phyloP scores from a whole-genome alignment of 1,140 invertebrate genomes.

The Octopus sinensis region DNA sequence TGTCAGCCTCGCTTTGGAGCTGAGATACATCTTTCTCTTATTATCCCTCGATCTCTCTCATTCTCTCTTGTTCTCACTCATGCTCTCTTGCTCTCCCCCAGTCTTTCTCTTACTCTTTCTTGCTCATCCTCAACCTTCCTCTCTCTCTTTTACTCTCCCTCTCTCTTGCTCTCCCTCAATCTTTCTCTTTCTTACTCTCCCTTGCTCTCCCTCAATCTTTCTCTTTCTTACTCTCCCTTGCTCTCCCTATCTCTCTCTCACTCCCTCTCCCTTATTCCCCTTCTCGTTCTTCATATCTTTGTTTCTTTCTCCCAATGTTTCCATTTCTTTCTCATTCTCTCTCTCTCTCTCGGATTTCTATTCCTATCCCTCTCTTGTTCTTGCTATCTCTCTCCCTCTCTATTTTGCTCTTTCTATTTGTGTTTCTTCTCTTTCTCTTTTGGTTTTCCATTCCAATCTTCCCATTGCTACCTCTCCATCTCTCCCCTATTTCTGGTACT shows the following conservation, averaged over 20 bases:
- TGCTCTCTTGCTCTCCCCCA: not conserved
- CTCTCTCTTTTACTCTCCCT: too few species aligned
- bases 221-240: not conserved
- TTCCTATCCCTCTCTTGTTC: too few species aligned
- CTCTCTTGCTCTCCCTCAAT: too few species aligned
- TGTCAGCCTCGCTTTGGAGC: constrained; percentile 9
- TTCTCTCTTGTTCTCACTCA: not conserved
- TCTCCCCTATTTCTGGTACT: not conserved
- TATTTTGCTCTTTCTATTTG: too few species aligned
- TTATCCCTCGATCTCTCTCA: not conserved
- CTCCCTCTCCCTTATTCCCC: not conserved
- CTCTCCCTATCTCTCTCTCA: not conserved
- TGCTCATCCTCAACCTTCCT: too few species aligned
- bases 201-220: too few species aligned
- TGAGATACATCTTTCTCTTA: not conserved
- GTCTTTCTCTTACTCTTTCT: too few species aligned
- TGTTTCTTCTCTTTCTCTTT: not conserved
- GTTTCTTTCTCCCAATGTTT: too few species aligned
- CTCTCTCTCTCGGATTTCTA: too few species aligned
- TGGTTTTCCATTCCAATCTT: not conserved
- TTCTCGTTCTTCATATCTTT: not conserved
- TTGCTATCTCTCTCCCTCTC: too few species aligned
- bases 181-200: too few species aligned
- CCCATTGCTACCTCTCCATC: not conserved
- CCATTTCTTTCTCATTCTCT: too few species aligned